Conservation (phyloP, 2,797 vertebrate species). For the Crax fasciolata region DNA sequence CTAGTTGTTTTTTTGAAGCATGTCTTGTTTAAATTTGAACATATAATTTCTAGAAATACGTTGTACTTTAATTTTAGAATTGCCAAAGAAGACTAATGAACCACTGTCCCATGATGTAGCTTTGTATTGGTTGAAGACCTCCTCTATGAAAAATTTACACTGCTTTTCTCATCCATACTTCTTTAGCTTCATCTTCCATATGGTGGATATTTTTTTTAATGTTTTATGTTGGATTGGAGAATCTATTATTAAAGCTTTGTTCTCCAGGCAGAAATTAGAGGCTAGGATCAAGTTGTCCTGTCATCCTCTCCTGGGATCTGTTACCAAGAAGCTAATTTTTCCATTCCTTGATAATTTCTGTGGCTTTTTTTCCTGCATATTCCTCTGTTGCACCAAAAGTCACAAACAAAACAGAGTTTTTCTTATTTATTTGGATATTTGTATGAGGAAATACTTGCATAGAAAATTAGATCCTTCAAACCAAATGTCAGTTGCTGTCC, state of each 20-base stretch:
- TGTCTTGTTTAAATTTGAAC: neutral
- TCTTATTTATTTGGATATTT: neutral
- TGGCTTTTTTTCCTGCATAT: neutral
- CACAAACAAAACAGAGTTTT: neutral
- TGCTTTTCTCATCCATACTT: neutral
- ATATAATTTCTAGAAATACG: neutral
- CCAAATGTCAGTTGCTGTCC: neutral
- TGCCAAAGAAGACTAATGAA: neutral
- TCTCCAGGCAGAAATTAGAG: neutral
- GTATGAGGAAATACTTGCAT: neutral
- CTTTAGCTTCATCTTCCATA: neutral
- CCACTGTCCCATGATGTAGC: fast-evolving
- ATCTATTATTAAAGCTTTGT: neutral
- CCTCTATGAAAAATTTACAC: neutral
- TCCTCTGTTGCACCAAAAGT: neutral
- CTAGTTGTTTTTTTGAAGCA: neutral
- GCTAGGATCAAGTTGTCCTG: neutral
- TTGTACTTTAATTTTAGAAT: neutral
- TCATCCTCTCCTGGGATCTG: neutral
- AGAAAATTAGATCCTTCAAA: neutral
- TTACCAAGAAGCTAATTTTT: neutral
- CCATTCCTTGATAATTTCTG: neutral
- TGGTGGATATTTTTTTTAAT: neutral
- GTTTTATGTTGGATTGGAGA: neutral
- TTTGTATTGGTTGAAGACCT: neutral